Evolutionary conservation across 2,888 invertebrate genomes (phyloP), one percentile per base, ranked within the genome.

Genomic region (Ischnura elegans): DNA sequence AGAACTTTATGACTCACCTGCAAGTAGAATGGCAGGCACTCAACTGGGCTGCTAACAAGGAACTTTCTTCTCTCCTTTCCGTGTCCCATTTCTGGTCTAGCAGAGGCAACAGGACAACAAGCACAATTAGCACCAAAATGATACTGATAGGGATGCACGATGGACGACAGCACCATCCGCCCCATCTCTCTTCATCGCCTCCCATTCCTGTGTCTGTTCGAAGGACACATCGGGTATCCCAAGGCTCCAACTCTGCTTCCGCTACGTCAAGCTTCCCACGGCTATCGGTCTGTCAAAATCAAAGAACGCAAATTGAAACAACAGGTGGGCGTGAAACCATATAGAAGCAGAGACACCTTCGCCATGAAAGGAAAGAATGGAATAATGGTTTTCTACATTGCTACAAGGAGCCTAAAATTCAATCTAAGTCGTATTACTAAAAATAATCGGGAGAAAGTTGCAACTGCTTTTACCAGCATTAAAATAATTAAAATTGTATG

Each of bases 71-170:
- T 94, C 96, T 96, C 93, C 97, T 97, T 94, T 97, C 97, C 0
- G 97, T 97, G 95, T 94, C 94, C 94, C 95, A 95, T 93, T 95
- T 94, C 47, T 98, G 97, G 95, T 98, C 98, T 94, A 98, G 96
- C 94, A 98, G 96, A 0, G 98, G 98, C 93, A 98, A 97, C 95
- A 98, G 95, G 94, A 98, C 98, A 93, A 98, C 98, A 94, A 98
- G 96, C 94, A 98, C 97, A 95, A 98, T 98, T 95, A 98, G 96
- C 93, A 98, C 96, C 95, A 98, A 97, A 94, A 98, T 98, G 95
- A 98, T 97, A 46, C 98, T 97, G 94, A 98, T 98, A 10, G 98
- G 98, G 95, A 98, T 98, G 96, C 98, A 98, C 16, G 98, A 98
- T 13, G 98, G 98, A 94, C 97, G 97, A 90, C 90, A 90, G 96